A percentile compares a stretch with the other conserved stretches of the same genome.
phyloP scores from a whole-genome alignment of 2,113 vertebrate species.

The Aphelocoma coerulescens region DNA sequence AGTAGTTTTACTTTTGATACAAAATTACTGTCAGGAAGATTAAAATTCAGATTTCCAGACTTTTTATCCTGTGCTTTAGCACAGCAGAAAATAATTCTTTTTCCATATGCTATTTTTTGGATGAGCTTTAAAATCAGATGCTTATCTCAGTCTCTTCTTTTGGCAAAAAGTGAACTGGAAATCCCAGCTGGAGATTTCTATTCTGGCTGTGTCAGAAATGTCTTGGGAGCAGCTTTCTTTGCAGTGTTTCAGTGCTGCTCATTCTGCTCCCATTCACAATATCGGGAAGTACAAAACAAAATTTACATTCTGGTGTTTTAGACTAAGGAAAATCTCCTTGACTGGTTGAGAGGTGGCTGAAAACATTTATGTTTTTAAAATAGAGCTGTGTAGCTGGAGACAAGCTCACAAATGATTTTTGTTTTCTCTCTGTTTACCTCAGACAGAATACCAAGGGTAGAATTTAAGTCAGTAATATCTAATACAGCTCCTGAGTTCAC shows the following conservation, averaged over 20 bases:
- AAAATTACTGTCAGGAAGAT: neutral
- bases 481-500: neutral
- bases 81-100: slow-evolving; percentile 52
- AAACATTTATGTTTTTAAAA: neutral
- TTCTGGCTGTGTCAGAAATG: slow-evolving; percentile 17
- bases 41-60: slow-evolving; percentile 21
- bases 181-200: slow-evolving; percentile 35
- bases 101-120: slow-evolving; percentile 32
- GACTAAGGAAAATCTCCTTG: neutral
- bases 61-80: slow-evolving; percentile 17
- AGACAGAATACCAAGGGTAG: neutral
- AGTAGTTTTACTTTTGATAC: slow-evolving; percentile 35
- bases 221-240: slow-evolving; percentile 26
- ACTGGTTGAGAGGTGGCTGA: neutral
- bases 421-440: neutral
- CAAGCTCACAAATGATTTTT: neutral
- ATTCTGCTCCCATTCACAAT: neutral
- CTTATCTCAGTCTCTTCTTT: slow-evolving; percentile 46
- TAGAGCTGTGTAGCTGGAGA: neutral
- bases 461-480: neutral
- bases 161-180: slow-evolving; percentile 40
- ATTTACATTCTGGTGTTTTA: neutral
- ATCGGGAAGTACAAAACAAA: neutral
- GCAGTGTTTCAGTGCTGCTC: neutral
- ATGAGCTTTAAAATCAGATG: slow-evolving; percentile 30